Percentiles rank a stretch among this genome's conserved stretches.
Evolutionary conservation across 2,797 vertebrate species (phyloP).

Genomic region (Podarcis siculus): DNA sequence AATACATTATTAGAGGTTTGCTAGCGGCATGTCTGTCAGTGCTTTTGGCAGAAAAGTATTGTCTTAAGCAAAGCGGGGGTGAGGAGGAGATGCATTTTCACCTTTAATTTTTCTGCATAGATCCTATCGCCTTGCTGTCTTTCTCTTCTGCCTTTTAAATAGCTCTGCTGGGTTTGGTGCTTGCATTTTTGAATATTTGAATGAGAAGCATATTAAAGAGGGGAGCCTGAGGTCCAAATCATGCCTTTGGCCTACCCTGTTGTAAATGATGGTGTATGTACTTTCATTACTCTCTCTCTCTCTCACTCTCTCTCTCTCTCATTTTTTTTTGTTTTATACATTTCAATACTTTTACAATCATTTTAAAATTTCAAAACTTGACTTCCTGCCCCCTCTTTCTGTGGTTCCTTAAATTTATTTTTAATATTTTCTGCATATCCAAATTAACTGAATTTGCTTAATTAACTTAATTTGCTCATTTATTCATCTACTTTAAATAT

Average conservation of each 20-base stretch:
- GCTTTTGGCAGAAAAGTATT: background rate
- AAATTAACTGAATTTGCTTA: too few relatives aligned
- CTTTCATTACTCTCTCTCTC: too few relatives aligned
- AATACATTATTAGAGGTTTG: background rate
- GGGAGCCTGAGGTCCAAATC: background rate
- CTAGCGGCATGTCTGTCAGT: background rate
- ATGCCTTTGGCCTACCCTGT: background rate
- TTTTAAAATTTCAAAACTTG: too few relatives aligned
- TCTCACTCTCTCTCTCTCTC: too few relatives aligned
- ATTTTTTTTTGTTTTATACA: background rate
- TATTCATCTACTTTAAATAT: too few relatives aligned
- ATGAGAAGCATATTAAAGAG: background rate
- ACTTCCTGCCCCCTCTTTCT: too few relatives aligned
- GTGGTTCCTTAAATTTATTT: too few relatives aligned
- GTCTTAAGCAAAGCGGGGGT: background rate
- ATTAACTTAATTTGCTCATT: too few relatives aligned
- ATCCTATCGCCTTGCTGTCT: background rate
- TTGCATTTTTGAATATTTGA: constrained; percentile 9
- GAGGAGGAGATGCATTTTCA: background rate
- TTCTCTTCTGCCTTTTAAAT: background rate
- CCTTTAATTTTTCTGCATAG: background rate
- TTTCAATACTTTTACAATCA: background rate
- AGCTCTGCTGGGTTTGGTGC: background rate
- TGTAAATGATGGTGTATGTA: background rate
- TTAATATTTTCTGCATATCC: too few relatives aligned